Evolutionary conservation across 2,888 invertebrate species (phyloP).

Genomic region (Habrosyne pyritoides): DNA sequence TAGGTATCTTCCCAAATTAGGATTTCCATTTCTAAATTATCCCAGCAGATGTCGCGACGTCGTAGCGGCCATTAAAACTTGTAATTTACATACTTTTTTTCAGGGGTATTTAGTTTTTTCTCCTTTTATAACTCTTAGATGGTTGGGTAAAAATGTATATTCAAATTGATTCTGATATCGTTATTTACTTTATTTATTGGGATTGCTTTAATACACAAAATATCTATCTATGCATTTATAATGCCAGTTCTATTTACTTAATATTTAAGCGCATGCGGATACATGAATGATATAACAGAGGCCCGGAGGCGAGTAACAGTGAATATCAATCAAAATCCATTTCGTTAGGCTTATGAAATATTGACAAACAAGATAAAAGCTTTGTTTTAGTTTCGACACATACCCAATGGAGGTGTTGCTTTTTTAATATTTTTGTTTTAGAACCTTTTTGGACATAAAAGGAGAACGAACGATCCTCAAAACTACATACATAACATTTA

Average conservation of each 20-base stretch:
- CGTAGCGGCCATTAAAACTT: slow-evolving; percentile 40
- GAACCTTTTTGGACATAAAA: neutral
- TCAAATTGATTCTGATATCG: neutral
- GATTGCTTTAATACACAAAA: neutral
- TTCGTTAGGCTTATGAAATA: neutral
- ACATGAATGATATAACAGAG: neutral
- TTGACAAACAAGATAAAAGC: slow-evolving; percentile 1
- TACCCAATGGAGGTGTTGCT: neutral
- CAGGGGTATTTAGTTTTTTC: slow-evolving; percentile 17
- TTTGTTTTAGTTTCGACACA: neutral
- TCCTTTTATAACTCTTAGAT: neutral
- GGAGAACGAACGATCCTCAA: no score
- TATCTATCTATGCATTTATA: neutral
- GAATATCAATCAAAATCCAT: neutral
- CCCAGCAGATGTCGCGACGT: slow-evolving; percentile 44
- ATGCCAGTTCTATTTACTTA: neutral
- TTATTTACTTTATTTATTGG: neutral
- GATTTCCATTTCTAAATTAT: slow-evolving; percentile 43
- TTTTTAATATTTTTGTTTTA: neutral
- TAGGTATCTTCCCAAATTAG: slow-evolving; percentile 28
- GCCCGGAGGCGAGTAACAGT: neutral
- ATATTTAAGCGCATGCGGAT: neutral
- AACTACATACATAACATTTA: no score
- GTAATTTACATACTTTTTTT: slow-evolving; percentile 46
- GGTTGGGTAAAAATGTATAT: neutral